Evolutionary conservation across 2,113 vertebrate species (phyloP).

Genomic region (Odontesthes bonariensis): DNA sequence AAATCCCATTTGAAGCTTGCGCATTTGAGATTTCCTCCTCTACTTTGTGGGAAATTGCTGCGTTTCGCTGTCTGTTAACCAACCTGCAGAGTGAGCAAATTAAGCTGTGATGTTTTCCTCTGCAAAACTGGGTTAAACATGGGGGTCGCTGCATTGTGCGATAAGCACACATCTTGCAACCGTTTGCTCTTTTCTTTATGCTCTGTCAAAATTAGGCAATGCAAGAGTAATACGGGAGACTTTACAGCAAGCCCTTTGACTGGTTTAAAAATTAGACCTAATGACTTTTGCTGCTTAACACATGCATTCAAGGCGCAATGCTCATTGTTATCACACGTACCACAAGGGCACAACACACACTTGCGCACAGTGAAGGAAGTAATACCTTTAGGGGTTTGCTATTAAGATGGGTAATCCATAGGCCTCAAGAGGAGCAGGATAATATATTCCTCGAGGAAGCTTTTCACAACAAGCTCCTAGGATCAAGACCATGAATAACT

Average conservation of each 20-base stretch:
- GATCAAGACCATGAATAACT: slow-evolving; percentile 86
- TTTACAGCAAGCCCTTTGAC: slow-evolving; percentile 59
- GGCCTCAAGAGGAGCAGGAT: slow-evolving; percentile 69
- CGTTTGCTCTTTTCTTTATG: slow-evolving; percentile 77
- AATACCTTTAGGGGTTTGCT: slow-evolving; percentile 76
- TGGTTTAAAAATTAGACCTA: slow-evolving; percentile 69
- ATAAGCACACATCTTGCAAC: slow-evolving; percentile 75
- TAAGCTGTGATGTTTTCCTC: slow-evolving; percentile 64
- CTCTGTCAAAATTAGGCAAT: slow-evolving; percentile 63
- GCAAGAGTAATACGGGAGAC: slow-evolving; percentile 47
- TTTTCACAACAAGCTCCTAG: slow-evolving; percentile 82
- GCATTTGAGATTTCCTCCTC: slow-evolving; percentile 50
- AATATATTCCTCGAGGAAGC: slow-evolving; percentile 81
- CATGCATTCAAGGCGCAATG: slow-evolving; percentile 46
- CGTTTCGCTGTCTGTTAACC: slow-evolving; percentile 67
- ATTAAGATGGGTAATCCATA: slow-evolving; percentile 82
- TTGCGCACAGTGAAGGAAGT: slow-evolving; percentile 48
- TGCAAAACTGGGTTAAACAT: slow-evolving; percentile 77
- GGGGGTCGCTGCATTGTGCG: slow-evolving; percentile 68
- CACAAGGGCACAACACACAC: slow-evolving; percentile 13
- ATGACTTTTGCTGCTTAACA: slow-evolving; percentile 77
- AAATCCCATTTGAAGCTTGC: slow-evolving; percentile 53
- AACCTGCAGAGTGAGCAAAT: slow-evolving; percentile 76
- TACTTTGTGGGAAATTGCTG: slow-evolving; percentile 63
- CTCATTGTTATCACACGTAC: slow-evolving; percentile 29